Evolutionary conservation across 2,888 invertebrate species (phyloP).

Genomic region (Athalia circularis): DNA sequence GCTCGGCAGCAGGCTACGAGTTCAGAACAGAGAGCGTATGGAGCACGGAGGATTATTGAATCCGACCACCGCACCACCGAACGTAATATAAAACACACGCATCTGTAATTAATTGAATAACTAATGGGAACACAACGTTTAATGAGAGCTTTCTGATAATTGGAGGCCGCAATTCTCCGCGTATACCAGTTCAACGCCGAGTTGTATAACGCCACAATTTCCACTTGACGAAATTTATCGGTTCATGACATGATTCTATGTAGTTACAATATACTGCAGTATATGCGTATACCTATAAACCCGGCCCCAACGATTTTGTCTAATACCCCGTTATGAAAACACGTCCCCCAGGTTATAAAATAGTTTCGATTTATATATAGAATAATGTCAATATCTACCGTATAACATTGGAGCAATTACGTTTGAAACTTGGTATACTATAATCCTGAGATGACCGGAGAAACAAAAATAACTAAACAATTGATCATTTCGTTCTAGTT

Average conservation of each 20-base stretch:
- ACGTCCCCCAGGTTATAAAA: too few relatives aligned
- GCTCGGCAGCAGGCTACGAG: conserved; percentile 25
- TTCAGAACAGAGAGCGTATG: conserved; percentile 56
- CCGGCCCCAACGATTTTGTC: not conserved
- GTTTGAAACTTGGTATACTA: too few relatives aligned
- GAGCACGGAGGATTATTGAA: conserved; percentile 65
- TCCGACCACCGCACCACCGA: conserved; percentile 52
- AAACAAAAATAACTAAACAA: too few relatives aligned
- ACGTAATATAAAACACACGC: conserved; percentile 65
- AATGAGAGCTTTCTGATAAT: conserved; percentile 39
- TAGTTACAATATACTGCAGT: not conserved
- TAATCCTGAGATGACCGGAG: too few relatives aligned
- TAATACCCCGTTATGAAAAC: too few relatives aligned
- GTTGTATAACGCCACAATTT: conserved; percentile 14
- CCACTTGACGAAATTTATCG: conserved; percentile 31
- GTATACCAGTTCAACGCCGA: conserved; percentile 30
- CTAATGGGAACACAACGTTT: conserved; percentile 57
- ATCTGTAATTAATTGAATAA: conserved; percentile 69
- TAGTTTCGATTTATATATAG: too few relatives aligned
- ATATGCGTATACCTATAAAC: conserved; percentile 5
- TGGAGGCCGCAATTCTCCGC: conserved; percentile 27
- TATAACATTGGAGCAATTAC: too few relatives aligned
- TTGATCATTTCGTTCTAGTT: too few relatives aligned
- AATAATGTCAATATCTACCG: too few relatives aligned
- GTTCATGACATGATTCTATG: not conserved